Percentiles rank a stretch among this genome's conserved stretches.
These are phyloP conservation scores for Pygoscelis antarcticus DNA, from an alignment of 2,113 vertebrate species.

Conservation along the genomic window DNA sequence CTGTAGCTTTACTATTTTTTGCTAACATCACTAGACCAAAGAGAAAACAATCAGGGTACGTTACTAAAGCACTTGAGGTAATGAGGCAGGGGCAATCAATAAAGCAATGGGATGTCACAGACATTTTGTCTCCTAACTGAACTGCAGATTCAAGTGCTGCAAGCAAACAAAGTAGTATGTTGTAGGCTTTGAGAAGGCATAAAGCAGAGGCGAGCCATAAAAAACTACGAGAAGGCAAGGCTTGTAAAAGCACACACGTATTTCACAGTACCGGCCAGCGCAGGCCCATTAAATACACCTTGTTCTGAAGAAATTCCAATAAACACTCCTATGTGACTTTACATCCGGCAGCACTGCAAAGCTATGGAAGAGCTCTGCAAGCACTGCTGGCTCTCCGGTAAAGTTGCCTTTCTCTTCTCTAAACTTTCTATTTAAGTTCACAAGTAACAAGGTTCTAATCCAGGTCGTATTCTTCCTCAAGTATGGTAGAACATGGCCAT, in stretches of 20 bases:
- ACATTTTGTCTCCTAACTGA: neutral
- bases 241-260: neutral
- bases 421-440: neutral
- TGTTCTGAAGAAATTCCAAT: neutral
- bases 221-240: neutral
- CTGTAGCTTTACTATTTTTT: neutral
- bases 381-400: accelerated
- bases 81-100: neutral
- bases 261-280: neutral
- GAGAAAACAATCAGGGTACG: neutral
- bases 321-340: neutral
- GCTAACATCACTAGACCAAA: neutral
- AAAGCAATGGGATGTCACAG: neutral
- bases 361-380: neutral
- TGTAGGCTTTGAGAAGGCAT: neutral
- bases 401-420: neutral
- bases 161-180: neutral
- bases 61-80: neutral
- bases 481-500: neutral
- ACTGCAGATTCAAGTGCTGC: neutral
- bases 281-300: neutral
- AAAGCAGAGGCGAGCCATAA: neutral
- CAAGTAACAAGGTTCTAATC: neutral
- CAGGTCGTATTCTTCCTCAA: neutral
- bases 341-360: neutral